Evolutionary conservation across 1,140 invertebrate species (phyloP).

Genomic region (Drosophila mayri): DNA sequence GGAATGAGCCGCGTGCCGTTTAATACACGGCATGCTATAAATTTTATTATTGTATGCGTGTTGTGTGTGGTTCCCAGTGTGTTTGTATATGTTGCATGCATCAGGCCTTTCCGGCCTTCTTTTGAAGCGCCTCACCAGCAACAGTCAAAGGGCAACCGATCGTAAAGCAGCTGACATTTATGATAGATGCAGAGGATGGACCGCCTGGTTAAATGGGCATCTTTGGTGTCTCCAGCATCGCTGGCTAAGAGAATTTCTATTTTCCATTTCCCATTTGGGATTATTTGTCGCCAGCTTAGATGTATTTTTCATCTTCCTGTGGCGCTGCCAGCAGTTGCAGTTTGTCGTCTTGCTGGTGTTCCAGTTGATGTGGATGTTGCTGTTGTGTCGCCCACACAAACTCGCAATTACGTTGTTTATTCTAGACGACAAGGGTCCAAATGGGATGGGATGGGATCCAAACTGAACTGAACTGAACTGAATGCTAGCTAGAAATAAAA

Average conservation of each 20-base stretch:
- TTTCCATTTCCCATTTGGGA: slow-evolving; percentile 57
- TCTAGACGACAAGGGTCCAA: slow-evolving; percentile 73
- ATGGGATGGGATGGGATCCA: slow-evolving; percentile 20
- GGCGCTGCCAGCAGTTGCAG: slow-evolving; percentile 20
- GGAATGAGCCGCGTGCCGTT: slow-evolving; percentile 67
- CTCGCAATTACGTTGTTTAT: slow-evolving; percentile 82
- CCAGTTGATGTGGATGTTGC: slow-evolving; percentile 16
- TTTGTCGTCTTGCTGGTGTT: slow-evolving; percentile 22
- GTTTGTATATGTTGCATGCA: slow-evolving; percentile 54
- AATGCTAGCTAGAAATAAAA: slow-evolving; percentile 54
- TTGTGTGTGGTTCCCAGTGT: slow-evolving; percentile 11
- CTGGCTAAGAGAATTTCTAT: slow-evolving; percentile 37
- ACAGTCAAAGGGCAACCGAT: slow-evolving; percentile 77
- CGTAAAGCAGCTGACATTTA: slow-evolving; percentile 79
- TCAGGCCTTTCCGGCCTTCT: slow-evolving; percentile 64
- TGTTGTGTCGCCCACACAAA: slow-evolving; percentile 77
- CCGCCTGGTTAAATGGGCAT: slow-evolving; percentile 40
- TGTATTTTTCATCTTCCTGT: slow-evolving; percentile 45
- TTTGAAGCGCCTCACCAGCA: slow-evolving; percentile 54
- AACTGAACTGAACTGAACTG: slow-evolving; percentile 5
- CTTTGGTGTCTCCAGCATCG: slow-evolving; percentile 24
- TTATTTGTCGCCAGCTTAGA: slow-evolving; percentile 73
- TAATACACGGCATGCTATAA: slow-evolving; percentile 76
- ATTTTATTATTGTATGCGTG: slow-evolving; percentile 75
- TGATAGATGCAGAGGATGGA: slow-evolving; percentile 51